phyloP scores from a whole-genome alignment of 2,113 vertebrate species.

The Neodon shergylaensis region DNA sequence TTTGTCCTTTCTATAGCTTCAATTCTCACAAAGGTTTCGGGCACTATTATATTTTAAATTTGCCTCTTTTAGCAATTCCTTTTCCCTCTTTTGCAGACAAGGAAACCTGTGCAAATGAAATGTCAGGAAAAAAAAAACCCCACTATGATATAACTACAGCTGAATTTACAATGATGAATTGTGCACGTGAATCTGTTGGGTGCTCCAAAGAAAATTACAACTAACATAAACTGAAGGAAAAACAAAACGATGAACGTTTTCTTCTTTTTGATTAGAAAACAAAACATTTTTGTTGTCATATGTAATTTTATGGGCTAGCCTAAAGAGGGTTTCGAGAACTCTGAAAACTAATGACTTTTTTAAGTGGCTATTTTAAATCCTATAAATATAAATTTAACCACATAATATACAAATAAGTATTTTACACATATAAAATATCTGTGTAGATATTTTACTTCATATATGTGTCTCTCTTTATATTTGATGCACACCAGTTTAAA shows the following conservation, averaged over 20 bases:
- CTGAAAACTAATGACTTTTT: not conserved
- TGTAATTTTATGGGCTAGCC: conserved; percentile 11
- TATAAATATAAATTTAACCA: not conserved
- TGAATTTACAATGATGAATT: not conserved
- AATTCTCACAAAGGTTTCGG: not conserved
- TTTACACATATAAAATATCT: not conserved
- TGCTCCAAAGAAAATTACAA: not conserved
- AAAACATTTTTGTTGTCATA: not conserved
- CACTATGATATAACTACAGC: not conserved
- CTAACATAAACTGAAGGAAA: not conserved
- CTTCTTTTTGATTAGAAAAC: not conserved
- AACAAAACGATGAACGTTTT: not conserved
- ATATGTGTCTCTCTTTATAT: not conserved
- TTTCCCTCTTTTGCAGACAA: not conserved
- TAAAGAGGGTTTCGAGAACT: not conserved
- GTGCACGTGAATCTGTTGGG: not conserved
- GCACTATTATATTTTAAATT: not conserved
- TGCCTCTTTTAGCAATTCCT: not conserved
- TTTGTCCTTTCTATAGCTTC: not conserved
- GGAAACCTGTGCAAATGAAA: not conserved
- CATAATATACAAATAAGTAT: not conserved
- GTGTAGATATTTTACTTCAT: not conserved
- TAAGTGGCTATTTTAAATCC: not conserved
- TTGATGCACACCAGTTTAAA: not conserved
- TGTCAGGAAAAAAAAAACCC: not conserved